Evolutionary conservation across 2,797 vertebrate species (phyloP), one percentile per base, ranked within the genome.

Genomic region (Danio kyathit): DNA sequence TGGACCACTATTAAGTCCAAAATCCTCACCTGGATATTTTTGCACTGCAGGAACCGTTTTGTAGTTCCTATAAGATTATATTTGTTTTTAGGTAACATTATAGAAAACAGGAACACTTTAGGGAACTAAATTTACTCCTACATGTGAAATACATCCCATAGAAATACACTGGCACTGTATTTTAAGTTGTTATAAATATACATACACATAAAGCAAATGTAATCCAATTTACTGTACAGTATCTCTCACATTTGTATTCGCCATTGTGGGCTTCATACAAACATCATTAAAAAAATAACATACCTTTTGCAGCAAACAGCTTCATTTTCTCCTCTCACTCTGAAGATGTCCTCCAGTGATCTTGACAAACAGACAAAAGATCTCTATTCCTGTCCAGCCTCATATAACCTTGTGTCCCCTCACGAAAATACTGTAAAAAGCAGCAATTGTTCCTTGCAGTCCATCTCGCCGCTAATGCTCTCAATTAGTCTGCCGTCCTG

Each of bases 291-390:
- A 46, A 5, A 46, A 44, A 46, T 17, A 13, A 43, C 29, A n/a
- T n/a, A n/a, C n/a, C 10, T 7, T 72, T 65, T 57, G 8, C 4
- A 16, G 17, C 2, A 73, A 59, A 73, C 29, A 13, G 38, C 49
- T n/a, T 71, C 0, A 60, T 69, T 69, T 60, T 49, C 21, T 78
- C 14, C 3, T 48, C 17, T 61, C 13, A 48, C 57, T 12, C 10
- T 48, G 12, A 72, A 72, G 52, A 43, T 10, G 3, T 48, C 52
- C 52, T 67, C 19, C 41, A 13, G 19, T 57, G 41, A 29, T 66
- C 63, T 57, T 29, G 10, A 67, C 21, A 78, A 77, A 48, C 11
- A 59, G 41, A 77, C 52, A 67, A 77, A 69, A 70, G 65, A 21
- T 70, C 44, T 14, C 29, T 60, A 38, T 79, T 79, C 19, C 29